Base-by-base conservation (phyloP, 1,140 invertebrate genomes). In the Antheraea mylitta region DNA sequence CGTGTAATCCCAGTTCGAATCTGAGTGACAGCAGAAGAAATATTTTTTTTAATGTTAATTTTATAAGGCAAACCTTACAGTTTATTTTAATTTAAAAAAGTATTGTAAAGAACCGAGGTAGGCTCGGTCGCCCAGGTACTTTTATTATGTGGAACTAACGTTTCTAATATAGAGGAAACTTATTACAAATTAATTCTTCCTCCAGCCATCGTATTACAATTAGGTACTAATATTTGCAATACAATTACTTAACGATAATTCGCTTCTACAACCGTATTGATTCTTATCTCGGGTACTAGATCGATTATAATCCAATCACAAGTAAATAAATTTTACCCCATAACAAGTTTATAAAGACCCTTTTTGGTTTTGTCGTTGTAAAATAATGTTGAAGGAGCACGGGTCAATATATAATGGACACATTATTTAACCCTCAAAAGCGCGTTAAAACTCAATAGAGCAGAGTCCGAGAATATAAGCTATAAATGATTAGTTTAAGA, bases 391-490 rank as follows among this genome's bases (percentile, higher is more conserved):
- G 37, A 61, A 63, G n/a, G 53, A 58, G 11, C 60, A 61, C 66
- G 22, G 83, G 59, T 80, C 85, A 67, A 64, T 67, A 69, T 82
- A 82, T n/a, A 65, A 9, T 87, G 84, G 87, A 58, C 79, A 76
- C 74, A 77, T 86, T 83, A 83, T 71, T 83, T 82, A 86, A 83
- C 87, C 87, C 85, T 86, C 87, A 86, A 87, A 85, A 82, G 79
- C 78, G 83, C 83, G 80, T 87, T 89, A 89, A 87, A 89, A 82
- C 84, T 87, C 84, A 86, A 87, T 89, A 89, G 81, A 82, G 76
- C 74, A 69, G 79, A 77, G 67, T 76, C 78, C 73, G 81, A 80
- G 75, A 80, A 74, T 72, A 79, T 78, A 76, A 53, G 45, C 45
- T 79, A 76, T 74, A 68, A 68, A 69, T 16, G 45, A 53, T 53